These are phyloP conservation scores for Tetramorium alpestre DNA, from an alignment of 1,140 invertebrate species.

Conservation along the genomic window DNA sequence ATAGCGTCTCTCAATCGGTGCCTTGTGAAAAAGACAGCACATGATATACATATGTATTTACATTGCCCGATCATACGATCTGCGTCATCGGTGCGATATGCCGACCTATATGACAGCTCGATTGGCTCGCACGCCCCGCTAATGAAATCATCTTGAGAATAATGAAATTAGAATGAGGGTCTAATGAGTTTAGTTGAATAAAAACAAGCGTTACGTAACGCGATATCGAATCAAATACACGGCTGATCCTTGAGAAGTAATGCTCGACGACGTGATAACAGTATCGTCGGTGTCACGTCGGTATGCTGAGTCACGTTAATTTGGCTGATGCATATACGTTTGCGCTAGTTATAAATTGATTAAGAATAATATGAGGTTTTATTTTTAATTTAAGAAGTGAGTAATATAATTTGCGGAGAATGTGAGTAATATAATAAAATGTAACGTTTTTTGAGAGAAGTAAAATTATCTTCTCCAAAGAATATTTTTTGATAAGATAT, in stretches of 20 bases:
- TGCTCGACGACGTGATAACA: conserved; percentile 49
- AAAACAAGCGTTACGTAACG: conserved; percentile 57
- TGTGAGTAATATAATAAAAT: not conserved
- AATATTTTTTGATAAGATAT: not conserved
- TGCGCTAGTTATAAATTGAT: not conserved
- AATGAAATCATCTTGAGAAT: conserved; percentile 41
- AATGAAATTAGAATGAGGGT: conserved; percentile 40
- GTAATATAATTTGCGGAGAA: not conserved
- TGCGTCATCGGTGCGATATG: conserved; percentile 29
- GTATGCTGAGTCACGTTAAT: conserved; percentile 67
- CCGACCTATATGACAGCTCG: conserved; percentile 6
- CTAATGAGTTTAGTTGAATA: conserved; percentile 15
- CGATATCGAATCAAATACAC: not conserved
- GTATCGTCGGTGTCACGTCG: conserved; percentile 47
- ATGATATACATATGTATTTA: conserved; percentile 41
- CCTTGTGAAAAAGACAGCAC: conserved; percentile 13
- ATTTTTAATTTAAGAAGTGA: not conserved
- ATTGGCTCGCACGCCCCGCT: not conserved
- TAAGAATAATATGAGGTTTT: not conserved
- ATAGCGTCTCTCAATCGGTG: conserved; percentile 7
- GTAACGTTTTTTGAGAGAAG: not conserved
- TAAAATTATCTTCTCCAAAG: not conserved
- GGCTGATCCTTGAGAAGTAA: conserved; percentile 27
- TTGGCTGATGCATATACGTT: conserved; percentile 6
- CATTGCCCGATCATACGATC: conserved; percentile 35